Evolutionary conservation across 2,113 vertebrate genomes (phyloP).

Genomic region (Muntiacus muntjak): DNA sequence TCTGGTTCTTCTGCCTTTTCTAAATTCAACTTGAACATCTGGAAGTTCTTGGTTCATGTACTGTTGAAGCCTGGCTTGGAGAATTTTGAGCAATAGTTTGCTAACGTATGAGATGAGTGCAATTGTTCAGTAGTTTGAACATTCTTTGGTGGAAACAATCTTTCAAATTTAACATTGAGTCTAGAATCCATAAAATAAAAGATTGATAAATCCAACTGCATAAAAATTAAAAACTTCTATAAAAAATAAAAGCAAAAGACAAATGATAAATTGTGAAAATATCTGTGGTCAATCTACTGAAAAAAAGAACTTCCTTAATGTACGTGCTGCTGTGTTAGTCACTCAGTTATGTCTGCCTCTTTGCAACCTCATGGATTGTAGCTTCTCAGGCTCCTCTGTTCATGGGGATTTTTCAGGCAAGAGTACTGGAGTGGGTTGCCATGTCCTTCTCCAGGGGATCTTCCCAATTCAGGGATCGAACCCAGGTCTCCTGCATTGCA

Average conservation of each 20-base stretch:
- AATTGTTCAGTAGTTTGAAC: neutral
- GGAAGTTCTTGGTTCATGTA: neutral
- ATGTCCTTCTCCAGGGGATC: neutral
- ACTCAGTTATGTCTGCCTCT: neutral
- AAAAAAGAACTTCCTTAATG: neutral
- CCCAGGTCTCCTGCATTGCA: neutral
- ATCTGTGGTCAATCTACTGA: neutral
- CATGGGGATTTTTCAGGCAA: neutral
- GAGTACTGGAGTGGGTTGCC: neutral
- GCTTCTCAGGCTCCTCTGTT: neutral
- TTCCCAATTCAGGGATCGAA: neutral
- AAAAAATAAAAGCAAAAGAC: neutral
- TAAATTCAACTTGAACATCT: neutral
- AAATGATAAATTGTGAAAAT: neutral
- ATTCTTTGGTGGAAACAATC: neutral
- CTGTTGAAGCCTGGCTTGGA: neutral
- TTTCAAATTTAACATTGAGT: neutral
- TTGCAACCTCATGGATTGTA: neutral
- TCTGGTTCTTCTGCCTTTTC: neutral
- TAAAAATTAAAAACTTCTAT: neutral
- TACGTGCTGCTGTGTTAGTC: neutral
- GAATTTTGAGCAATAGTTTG: neutral
- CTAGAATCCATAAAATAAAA: conserved; percentile 11
- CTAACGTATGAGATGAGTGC: neutral
- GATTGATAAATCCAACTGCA: neutral